Evolutionary conservation across 2,797 vertebrate genomes (phyloP).

Genomic region (Danio kyathit): DNA sequence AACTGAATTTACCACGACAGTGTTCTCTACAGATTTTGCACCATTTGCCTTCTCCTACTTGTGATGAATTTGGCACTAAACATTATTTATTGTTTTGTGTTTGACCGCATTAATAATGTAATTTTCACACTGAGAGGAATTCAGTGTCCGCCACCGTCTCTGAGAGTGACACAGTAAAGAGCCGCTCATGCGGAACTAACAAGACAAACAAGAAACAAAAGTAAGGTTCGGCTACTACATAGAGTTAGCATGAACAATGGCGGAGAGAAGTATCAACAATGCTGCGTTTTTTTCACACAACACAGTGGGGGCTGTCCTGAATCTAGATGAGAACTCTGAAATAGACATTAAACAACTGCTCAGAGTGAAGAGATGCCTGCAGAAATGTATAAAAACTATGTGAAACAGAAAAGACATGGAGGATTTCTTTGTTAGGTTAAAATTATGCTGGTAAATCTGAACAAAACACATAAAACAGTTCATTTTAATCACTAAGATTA

Average conservation of each 20-base stretch:
- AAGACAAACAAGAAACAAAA: constrained; percentile 32
- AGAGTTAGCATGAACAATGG: constrained; percentile 66
- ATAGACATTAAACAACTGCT: constrained; percentile 15
- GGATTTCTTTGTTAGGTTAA: neutral
- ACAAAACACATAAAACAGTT: neutral
- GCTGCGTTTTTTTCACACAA: constrained; percentile 62
- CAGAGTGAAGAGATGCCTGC: neutral
- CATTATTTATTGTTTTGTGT: neutral
- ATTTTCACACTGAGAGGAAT: constrained; percentile 20
- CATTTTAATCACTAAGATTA: neutral
- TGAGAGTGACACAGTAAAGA: constrained; percentile 15
- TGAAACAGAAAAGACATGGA: neutral
- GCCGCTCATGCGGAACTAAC: constrained; percentile 42
- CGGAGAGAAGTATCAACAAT: constrained; percentile 60
- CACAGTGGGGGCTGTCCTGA: neutral
- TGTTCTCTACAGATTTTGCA: neutral
- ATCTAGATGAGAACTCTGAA: neutral
- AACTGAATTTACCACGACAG: neutral
- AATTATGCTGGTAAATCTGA: neutral
- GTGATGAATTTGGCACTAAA: neutral
- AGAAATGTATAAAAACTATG: neutral
- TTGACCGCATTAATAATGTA: constrained; percentile 22
- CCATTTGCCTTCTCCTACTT: neutral
- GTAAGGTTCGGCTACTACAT: constrained; percentile 21
- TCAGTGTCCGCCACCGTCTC: neutral